Conservation (phyloP, 35 echinoderm and acorn worm genomes). For the Apostichopus japonicus region DNA sequence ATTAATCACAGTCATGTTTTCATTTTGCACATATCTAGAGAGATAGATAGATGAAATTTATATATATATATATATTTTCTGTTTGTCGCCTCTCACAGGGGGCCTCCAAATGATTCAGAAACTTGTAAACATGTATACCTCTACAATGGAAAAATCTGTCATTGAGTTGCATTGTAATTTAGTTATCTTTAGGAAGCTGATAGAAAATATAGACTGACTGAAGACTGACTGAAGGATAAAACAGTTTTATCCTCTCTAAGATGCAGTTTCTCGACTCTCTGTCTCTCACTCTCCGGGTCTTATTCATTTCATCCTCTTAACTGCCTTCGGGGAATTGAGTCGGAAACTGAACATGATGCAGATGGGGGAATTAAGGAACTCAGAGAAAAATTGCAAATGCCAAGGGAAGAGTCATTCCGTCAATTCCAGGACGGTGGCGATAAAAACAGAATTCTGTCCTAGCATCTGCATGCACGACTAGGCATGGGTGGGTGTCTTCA, state of each 20-base stretch:
- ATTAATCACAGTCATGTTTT: no score
- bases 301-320: conserved; percentile 13
- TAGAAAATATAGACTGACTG: conserved; percentile 15
- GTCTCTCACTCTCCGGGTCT: background rate
- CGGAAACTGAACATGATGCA: conserved; percentile 20
- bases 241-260: background rate
- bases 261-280: no score
- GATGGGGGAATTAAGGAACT: conserved; percentile 28
- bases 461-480: no score
- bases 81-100: no score
- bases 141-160: conserved; percentile 6
- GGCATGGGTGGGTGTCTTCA: no score
- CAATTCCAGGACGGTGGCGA: background rate
- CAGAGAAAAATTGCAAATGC: background rate
- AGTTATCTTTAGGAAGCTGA: conserved; percentile 14
- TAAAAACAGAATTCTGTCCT: background rate
- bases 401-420: background rate
- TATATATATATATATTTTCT: no score
- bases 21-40: no score
- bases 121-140: no score
- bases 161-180: conserved; percentile 1
- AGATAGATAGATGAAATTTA: no score
- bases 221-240: conserved; percentile 11
- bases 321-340: conserved; percentile 18
- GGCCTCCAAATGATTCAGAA: no score